Evolutionary conservation across 1,140 invertebrate species (phyloP), one percentile per base, ranked within the genome.

Genomic region (Polypedilum vanderplanki): DNA sequence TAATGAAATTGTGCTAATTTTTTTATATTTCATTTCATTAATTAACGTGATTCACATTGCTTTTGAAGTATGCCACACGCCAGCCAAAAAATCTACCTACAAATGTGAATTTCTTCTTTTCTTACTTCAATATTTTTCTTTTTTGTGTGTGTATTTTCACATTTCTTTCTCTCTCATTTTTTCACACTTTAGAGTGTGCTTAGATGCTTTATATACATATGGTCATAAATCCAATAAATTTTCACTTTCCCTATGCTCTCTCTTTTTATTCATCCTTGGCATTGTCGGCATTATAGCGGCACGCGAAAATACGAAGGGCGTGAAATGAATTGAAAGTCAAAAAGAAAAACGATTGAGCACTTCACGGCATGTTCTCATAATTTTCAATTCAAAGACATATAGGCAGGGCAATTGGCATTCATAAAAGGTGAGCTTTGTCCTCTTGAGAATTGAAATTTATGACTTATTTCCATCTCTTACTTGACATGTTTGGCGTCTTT

Each of bases 221-320:
- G 65, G 65, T 18, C 65, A 70, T 70, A 70, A 70, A 70, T 20
- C 65, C 65, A 70, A 70, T 70, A 70, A 70, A 70, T 70, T 70
- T 70, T 70, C 65, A 70, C 65, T 70, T 70, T 70, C 20, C 65
- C 9, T 70, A 20, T 70, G 17, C 65, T 57, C 10, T 22, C 17
- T 70, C n/a, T n/a, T n/a, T n/a, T n/a, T n/a, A n/a, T n/a, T n/a
- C 65, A 22, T 70, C 65, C 65, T 70, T 70, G 65, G 65, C 65
- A 70, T 70, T 70, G 17, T 57, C 46, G 46, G 46, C 46, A 70
- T 9, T 70, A 20, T 70, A 22, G 65, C 65, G 65, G 65, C 65
- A 70, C 65, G 65, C 65, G 65, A 70, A 70, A 22, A 57, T 57
- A 15, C n/a, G 46, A 57, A 57, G 46, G 46, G 46, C 46, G 46